Evolutionary conservation across 2,888 invertebrate genomes (phyloP).

Genomic region (Erannis defoliaria): DNA sequence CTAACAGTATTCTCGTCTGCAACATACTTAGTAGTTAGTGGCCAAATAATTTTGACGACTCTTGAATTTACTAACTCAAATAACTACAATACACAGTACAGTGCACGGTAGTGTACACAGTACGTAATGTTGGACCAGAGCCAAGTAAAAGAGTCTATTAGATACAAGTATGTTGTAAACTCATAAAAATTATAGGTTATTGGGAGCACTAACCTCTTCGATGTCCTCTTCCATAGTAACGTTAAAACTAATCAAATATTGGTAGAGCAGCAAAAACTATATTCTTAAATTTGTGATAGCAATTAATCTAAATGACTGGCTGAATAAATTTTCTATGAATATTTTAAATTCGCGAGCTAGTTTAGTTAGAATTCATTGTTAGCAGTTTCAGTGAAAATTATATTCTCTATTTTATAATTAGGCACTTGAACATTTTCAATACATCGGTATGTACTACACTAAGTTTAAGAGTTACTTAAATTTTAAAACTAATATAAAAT

Average conservation of each 20-base stretch:
- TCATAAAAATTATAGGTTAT: conserved; percentile 33
- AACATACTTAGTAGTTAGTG: conserved; percentile 22
- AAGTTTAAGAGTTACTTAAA: too few relatives aligned
- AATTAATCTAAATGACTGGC: conserved; percentile 20
- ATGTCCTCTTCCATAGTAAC: conserved; percentile 53
- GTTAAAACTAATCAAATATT: conserved; percentile 30
- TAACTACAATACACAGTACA: conserved; percentile 23
- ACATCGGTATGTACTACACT: too few relatives aligned
- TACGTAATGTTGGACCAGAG: conserved; percentile 26
- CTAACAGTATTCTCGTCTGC: conserved; percentile 15
- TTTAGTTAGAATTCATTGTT: conserved; percentile 2
- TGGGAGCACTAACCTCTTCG: conserved; percentile 62
- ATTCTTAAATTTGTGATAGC: conserved; percentile 3
- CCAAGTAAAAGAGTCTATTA: conserved; percentile 35
- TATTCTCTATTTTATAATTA: too few relatives aligned
- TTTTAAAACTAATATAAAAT: too few relatives aligned
- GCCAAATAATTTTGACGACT: conserved; percentile 16
- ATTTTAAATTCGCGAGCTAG: conserved; percentile 1
- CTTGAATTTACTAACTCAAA: conserved; percentile 20
- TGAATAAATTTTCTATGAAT: conserved; percentile 12
- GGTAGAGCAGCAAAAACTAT: conserved; percentile 3
- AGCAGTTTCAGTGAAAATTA: neutral
- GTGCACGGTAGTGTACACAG: conserved; percentile 11
- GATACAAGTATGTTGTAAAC: conserved; percentile 27
- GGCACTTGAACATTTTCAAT: too few relatives aligned